Evolutionary conservation across 1,140 invertebrate species (phyloP), one percentile per base, ranked within the genome.

Genomic region (Zaprionus africanus): DNA sequence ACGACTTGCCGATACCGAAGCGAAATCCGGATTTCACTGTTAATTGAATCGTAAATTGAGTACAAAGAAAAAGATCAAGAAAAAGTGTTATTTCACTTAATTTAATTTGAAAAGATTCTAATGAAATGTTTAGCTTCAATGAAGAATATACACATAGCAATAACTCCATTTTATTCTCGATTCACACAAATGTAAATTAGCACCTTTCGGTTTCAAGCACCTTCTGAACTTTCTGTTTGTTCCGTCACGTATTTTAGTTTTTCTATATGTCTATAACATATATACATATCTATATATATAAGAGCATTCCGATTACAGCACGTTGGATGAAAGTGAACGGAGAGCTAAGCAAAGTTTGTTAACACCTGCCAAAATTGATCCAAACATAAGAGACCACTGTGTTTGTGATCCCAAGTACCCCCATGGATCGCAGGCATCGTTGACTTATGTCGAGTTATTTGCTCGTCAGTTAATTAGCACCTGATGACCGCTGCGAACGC

Each of bases 381-480:
- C 46, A 68, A 28, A 62, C 13, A 41, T n/a, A 46, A 9, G 22
- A 34, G 34, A 17, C 17, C 15, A n/a, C 19, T 67, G 26, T 26
- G 53, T 67, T 31, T 31, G 17, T 26, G 26, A n/a, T 22, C 62
- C 31, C 24, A 26, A 17, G n/a, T n/a, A 12, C 46, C 19, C 46
- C 46, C n/a, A 13, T 54, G 49, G 19, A 64, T 58, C 41, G 7
- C 51, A 19, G 13, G 66, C 53, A 34, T 63, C 70, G 49, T 67
- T 67, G 70, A 24, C 41, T 36, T 12, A 24, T 38, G 9, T 7
- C 34, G 51, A 65, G 15, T 43, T 38, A 38, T 63, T 69, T 63
- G 43, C 34, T 64, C 72, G 41, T 70, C 54, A 49, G 31, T 31
- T 57, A 87, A 87, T 87, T 87, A 87, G 81, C 84, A 84, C 85